Percentiles rank a stretch among this genome's conserved stretches.
Conservation (phyloP, 2,888 invertebrate genomes). For the Monopis laevigella region DNA sequence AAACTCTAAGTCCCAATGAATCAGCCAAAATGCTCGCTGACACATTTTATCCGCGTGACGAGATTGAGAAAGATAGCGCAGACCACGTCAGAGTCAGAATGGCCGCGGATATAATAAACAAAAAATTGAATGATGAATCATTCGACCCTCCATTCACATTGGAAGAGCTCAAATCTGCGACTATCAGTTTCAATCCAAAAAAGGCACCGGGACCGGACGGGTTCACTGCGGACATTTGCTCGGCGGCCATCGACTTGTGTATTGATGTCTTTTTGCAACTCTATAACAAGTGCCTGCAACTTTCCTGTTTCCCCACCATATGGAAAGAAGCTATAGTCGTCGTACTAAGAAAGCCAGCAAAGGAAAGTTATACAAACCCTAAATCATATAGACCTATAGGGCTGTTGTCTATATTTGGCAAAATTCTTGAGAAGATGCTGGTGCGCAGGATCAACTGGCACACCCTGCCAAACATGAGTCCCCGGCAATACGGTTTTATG, state of each 20-base stretch:
- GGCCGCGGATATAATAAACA: slow-evolving; percentile 7
- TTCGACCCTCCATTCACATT: slow-evolving; percentile 15
- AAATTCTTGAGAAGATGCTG: slow-evolving; percentile 17
- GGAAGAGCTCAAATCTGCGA: slow-evolving; percentile 7
- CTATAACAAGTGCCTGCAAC: slow-evolving; percentile 12
- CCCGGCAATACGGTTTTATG: slow-evolving; percentile 19
- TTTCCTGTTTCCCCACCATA: slow-evolving; percentile 12
- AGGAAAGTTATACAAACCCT: slow-evolving; percentile 6
- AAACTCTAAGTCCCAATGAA: not conserved
- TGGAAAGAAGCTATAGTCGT: slow-evolving; percentile 17
- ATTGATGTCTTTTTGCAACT: slow-evolving; percentile 6
- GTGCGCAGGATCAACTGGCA: slow-evolving; percentile 16
- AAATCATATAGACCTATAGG: slow-evolving; percentile 18
- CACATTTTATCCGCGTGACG: slow-evolving; percentile 15
- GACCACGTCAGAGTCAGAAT: slow-evolving; percentile 10
- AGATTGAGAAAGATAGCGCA: slow-evolving; percentile 3
- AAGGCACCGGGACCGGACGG: slow-evolving; percentile 19
- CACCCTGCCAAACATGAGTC: slow-evolving; percentile 13
- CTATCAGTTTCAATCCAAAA: slow-evolving; percentile 15
- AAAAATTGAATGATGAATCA: not conserved
- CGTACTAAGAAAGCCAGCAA: slow-evolving; percentile 9
- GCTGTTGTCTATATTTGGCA: slow-evolving; percentile 13
- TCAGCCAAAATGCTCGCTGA: slow-evolving; percentile 14
- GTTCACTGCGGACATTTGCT: slow-evolving; percentile 17
- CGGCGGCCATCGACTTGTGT: not conserved